phyloP scores from a whole-genome alignment of 2,113 vertebrate species.

The Myrmecophaga tridactyla region DNA sequence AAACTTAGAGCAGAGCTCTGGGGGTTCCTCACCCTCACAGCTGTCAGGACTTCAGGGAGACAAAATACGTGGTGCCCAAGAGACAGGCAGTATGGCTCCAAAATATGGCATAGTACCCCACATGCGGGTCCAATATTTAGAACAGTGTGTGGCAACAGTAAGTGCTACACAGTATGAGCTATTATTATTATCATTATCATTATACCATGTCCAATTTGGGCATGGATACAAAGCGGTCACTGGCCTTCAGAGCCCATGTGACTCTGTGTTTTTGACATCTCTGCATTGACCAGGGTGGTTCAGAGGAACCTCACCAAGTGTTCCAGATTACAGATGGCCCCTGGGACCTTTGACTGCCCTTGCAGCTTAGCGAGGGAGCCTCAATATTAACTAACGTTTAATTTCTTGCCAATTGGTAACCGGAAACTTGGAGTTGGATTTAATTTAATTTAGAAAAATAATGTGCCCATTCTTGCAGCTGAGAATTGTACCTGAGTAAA shows the following conservation, averaged over 20 bases:
- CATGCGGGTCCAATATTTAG: not conserved
- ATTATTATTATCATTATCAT: not conserved
- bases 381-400: not conserved
- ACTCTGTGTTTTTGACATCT: not conserved
- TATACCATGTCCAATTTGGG: not conserved
- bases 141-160: not conserved
- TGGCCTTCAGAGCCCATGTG: not conserved
- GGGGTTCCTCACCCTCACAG: not conserved
- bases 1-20: not conserved
- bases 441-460: slow-evolving; percentile 41
- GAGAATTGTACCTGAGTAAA: not conserved
- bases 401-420: not conserved
- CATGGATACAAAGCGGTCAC: not conserved
- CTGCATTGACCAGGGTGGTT: not conserved
- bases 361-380: not conserved
- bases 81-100: not conserved
- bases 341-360: not conserved
- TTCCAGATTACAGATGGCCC: not conserved
- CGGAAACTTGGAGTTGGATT: not conserved
- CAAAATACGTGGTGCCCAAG: not conserved
- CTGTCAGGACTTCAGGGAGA: not conserved
- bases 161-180: not conserved
- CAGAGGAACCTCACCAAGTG: not conserved
- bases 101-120: not conserved
- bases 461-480: not conserved